Evolutionary conservation across 2,113 vertebrate species (phyloP).

Genomic region (Opisthocomus hoazin): DNA sequence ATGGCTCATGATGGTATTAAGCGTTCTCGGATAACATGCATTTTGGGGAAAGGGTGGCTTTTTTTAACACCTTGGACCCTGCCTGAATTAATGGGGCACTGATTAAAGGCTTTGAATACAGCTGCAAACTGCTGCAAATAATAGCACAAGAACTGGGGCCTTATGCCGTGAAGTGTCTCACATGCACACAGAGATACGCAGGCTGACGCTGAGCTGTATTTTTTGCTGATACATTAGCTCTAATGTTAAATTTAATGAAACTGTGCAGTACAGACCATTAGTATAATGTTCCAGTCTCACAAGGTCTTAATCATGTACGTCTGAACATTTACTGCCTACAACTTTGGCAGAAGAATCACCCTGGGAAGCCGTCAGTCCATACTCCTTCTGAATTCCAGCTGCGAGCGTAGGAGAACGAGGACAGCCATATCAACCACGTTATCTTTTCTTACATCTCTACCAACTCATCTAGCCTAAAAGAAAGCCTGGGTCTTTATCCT

Average conservation of each 20-base stretch:
- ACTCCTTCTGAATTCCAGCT: background rate
- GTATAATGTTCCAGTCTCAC: background rate
- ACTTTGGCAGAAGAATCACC: background rate
- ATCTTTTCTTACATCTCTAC: background rate
- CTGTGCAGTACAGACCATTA: background rate
- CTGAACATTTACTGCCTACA: background rate
- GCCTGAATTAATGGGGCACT: background rate
- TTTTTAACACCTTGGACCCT: background rate
- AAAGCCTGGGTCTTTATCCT: slow-evolving; percentile 35
- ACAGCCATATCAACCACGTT: background rate
- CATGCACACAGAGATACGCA: background rate
- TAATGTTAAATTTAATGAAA: background rate
- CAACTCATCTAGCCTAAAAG: background rate
- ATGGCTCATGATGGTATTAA: background rate
- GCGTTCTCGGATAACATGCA: background rate
- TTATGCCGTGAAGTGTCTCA: background rate
- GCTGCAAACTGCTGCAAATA: background rate
- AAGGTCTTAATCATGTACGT: background rate
- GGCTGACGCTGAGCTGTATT: background rate
- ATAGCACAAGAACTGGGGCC: background rate
- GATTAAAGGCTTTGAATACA: background rate
- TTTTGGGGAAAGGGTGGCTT: background rate
- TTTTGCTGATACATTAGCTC: background rate
- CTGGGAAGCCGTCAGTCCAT: background rate
- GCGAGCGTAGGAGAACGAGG: background rate